A percentile compares a stretch with the other conserved stretches of the same genome.
Evolutionary conservation across 1,140 invertebrate genomes (phyloP).

Genomic region (Gryllus bimaculatus): DNA sequence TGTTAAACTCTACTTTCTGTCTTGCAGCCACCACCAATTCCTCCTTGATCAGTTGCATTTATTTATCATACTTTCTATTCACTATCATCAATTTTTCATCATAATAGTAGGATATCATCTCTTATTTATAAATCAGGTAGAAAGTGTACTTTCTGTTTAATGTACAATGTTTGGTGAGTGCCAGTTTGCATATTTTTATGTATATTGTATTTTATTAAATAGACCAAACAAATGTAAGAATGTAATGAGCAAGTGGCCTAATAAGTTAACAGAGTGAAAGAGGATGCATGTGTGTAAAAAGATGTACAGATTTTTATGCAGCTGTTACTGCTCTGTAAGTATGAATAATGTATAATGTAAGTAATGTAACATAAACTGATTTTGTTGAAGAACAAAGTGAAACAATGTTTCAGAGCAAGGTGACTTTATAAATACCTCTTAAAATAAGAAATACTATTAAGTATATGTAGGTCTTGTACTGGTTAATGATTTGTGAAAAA

Average conservation of each 20-base stretch:
- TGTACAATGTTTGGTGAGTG: neutral
- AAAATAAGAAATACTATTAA: neutral
- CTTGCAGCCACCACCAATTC: neutral
- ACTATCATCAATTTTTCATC: neutral
- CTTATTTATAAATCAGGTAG: neutral
- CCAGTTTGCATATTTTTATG: neutral
- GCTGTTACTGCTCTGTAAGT: neutral
- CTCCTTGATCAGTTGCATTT: neutral
- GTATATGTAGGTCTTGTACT: neutral
- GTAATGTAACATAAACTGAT: neutral
- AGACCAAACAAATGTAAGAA: neutral
- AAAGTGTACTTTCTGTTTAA: neutral
- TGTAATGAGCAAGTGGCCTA: neutral
- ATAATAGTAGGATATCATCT: neutral
- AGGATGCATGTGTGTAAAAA: neutral
- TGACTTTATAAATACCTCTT: constrained; percentile 2
- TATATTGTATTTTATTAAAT: constrained; percentile 6
- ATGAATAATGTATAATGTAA: neutral
- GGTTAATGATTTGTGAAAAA: neutral
- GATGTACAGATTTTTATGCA: neutral
- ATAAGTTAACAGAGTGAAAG: neutral
- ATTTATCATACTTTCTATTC: neutral
- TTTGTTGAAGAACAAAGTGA: neutral
- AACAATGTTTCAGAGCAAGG: neutral
- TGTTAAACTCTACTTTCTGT: too few relatives aligned